These are phyloP conservation scores for Hippasteria phrygiana DNA, from an alignment of 53 echinoderm and acorn worm genomes.

Conservation along the genomic window DNA sequence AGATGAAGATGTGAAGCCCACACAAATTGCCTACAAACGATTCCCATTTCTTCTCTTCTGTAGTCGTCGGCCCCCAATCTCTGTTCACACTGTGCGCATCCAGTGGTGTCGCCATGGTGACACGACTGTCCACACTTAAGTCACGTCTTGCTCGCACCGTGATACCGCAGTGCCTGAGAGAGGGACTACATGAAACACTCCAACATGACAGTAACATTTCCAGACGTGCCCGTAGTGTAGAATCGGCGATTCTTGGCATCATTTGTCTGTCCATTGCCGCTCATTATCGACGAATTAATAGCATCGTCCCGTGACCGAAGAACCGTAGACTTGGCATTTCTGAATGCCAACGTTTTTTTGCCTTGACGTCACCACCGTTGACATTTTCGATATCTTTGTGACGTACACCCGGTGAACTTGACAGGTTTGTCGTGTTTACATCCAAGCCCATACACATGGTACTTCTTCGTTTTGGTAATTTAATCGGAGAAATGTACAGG, in stretches of 20 bases:
- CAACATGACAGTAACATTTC: conserved; percentile 50
- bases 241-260: conserved; percentile 4
- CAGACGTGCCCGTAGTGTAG: conserved; percentile 30
- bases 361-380: conserved; percentile 29
- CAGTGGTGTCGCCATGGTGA: conserved; percentile 29
- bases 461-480: conserved; percentile 23
- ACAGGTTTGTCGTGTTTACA: conserved; percentile 1
- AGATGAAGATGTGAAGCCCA: conserved; percentile 54
- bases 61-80: background rate
- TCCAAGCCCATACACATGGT: background rate
- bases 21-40: conserved; percentile 53
- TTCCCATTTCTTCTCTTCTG: conserved; percentile 27
- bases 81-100: conserved; percentile 28
- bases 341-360: conserved; percentile 24
- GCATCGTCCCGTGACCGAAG: conserved; percentile 23
- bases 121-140: conserved; percentile 55
- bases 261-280: conserved; percentile 23
- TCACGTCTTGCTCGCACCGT: conserved; percentile 59
- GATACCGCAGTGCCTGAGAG: background rate
- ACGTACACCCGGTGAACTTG: background rate
- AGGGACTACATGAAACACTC: background rate
- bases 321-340: conserved; percentile 26
- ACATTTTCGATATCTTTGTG: conserved; percentile 46
- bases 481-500: conserved; percentile 25
- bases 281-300: conserved; percentile 28